A percentile compares a stretch with the other conserved stretches of the same genome.
Evolutionary conservation across 2,888 invertebrate genomes (phyloP).

Genomic region (Heteromurus nitidus): DNA sequence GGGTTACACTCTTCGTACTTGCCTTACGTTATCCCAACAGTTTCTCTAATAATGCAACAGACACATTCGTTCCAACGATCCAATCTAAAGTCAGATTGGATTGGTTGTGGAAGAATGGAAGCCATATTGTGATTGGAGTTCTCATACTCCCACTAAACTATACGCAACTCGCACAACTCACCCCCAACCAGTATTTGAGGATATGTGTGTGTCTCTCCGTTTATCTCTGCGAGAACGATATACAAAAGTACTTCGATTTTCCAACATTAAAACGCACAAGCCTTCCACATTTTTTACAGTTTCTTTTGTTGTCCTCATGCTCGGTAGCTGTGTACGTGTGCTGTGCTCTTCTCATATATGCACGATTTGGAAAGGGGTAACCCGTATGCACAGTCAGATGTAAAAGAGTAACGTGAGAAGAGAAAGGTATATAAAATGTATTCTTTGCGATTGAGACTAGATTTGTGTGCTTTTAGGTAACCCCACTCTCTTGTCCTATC

Average conservation of each 20-base stretch:
- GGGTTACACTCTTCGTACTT: slow-evolving; percentile 1
- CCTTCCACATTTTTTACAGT: background rate
- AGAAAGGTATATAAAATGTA: background rate
- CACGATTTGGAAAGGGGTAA: background rate
- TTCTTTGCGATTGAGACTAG: background rate
- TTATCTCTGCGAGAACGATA: too few species aligned
- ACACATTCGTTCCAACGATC: slow-evolving; percentile 8
- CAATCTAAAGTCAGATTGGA: background rate
- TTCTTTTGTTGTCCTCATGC: background rate
- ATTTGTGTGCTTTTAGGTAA: slow-evolving; percentile 47
- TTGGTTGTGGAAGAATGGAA: slow-evolving; percentile 13
- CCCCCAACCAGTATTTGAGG: background rate
- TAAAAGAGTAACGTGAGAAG: background rate
- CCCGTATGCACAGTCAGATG: background rate
- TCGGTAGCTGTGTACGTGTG: background rate
- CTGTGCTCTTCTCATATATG: background rate
- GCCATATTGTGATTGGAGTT: slow-evolving; percentile 21
- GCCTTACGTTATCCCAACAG: background rate
- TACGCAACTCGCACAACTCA: background rate
- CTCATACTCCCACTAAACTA: background rate
- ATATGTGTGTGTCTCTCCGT: background rate
- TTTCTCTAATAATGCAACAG: slow-evolving; percentile 10
- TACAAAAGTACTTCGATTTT: too few species aligned
- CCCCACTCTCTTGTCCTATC: slow-evolving; percentile 50
- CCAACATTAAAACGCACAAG: background rate